phyloP scores from a whole-genome alignment of 2,797 vertebrate genomes.

The Toxotes lorentzi region DNA sequence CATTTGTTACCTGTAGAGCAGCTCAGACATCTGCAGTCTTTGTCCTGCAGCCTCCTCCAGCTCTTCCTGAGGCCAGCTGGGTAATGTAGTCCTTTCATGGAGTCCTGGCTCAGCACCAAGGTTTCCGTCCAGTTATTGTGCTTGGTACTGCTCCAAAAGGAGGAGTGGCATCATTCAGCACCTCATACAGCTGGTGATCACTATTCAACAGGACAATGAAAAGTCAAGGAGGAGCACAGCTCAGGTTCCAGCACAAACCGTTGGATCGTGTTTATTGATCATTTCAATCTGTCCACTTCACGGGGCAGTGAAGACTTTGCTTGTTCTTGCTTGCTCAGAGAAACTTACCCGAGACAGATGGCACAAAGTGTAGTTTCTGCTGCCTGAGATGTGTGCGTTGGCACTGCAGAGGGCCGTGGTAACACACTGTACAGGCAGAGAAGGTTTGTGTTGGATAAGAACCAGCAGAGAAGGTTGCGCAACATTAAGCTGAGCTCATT shows the following conservation, averaged over 20 bases:
- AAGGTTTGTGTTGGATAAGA: conserved; percentile 70
- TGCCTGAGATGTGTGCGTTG: conserved; percentile 71
- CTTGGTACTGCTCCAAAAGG: conserved; percentile 15
- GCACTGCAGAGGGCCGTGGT: conserved; percentile 50
- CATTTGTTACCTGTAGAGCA: neutral
- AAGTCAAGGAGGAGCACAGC: conserved; percentile 6
- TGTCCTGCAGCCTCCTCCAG: conserved; percentile 16
- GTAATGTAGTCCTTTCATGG: conserved; percentile 37
- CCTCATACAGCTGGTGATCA: conserved; percentile 26
- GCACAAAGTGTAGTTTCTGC: conserved; percentile 56
- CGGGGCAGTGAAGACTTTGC: conserved; percentile 23
- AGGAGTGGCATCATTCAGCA: conserved; percentile 37
- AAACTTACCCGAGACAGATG: conserved; percentile 49
- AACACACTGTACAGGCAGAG: conserved; percentile 58
- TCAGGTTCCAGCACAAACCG: conserved; percentile 48
- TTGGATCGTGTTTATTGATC: conserved; percentile 42
- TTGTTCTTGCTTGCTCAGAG: conserved; percentile 45
- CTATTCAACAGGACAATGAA: conserved; percentile 12
- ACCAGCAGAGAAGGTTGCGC: conserved; percentile 69
- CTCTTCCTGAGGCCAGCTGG: conserved; percentile 26
- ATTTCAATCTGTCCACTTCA: conserved; percentile 30
- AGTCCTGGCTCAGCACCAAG: conserved; percentile 20
- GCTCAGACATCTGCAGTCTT: neutral
- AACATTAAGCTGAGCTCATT: conserved; percentile 62
- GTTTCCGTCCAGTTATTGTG: conserved; percentile 28